Conservation (phyloP, 2,113 vertebrate species). For the Microcebus jonahi region DNA sequence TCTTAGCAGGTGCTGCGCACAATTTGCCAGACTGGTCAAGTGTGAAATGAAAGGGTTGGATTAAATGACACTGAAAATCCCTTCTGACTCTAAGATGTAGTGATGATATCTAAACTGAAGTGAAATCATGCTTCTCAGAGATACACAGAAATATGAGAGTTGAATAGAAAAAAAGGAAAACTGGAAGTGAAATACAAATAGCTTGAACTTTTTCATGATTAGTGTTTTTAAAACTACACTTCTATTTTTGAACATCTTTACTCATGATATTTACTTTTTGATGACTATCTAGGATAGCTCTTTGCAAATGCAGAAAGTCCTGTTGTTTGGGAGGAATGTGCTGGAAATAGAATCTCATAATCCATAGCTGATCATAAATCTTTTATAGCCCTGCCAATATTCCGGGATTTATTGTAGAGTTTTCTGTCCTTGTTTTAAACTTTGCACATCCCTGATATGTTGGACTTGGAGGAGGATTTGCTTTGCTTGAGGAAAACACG, state of each 20-base stretch:
- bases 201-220: neutral
- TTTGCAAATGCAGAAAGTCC: slow-evolving; percentile 59
- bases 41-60: neutral
- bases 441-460: slow-evolving; percentile 12
- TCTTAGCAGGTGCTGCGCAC: neutral
- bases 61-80: neutral
- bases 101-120: neutral
- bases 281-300: slow-evolving; percentile 48
- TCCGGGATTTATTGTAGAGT: slow-evolving; percentile 34
- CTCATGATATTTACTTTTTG: slow-evolving; percentile 62
- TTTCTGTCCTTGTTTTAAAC: slow-evolving; percentile 48
- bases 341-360: slow-evolving; percentile 69
- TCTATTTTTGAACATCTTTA: slow-evolving; percentile 62
- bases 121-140: neutral
- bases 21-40: neutral
- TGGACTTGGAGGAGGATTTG: slow-evolving; percentile 62
- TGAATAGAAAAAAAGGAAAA: neutral
- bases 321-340: slow-evolving; percentile 49
- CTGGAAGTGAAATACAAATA: neutral
- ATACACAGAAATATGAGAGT: neutral
- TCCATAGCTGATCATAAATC: slow-evolving; percentile 31
- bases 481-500: slow-evolving; percentile 68
- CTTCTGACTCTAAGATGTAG: neutral
- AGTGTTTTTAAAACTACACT: slow-evolving; percentile 16
- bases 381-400: slow-evolving; percentile 58